Evolutionary conservation across 2,888 invertebrate genomes (phyloP), one percentile per base, ranked within the genome.

Genomic region (Torymus auratus): DNA sequence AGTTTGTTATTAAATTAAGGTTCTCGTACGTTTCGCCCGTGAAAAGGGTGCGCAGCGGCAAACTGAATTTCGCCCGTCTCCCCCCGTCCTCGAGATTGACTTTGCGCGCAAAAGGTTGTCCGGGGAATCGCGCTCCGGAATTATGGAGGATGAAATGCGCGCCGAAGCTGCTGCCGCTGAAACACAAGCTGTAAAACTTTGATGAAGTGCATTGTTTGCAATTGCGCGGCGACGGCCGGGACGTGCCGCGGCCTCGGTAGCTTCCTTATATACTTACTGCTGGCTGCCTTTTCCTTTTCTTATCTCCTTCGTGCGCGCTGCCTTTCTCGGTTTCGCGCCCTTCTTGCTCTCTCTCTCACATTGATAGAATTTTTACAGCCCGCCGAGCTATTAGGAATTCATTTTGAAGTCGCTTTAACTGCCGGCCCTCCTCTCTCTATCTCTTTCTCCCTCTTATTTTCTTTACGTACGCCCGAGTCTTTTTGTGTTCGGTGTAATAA

Each of bases 131-230:
- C 77, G 50, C 60, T 50, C 10, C 65, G 15, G 70, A 77, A 64
- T 70, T 77, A 77, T 70, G 53, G 20, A 55, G 56, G 64, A 64
- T 78, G 70, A 68, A 68, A 69, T 41, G 41, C 52, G 20, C 62
- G 23, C 60, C 17, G 13, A 23, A 62, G 28, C 28, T 7, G 28
- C 28, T 28, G 7, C 62, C 13, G 28, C 10, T 41, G 68, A 61
- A 61, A 60, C 61, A 56, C 55, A 69, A 64, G 79, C 74, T 65
- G 65, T 80, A 65, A 75, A 67, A 75, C 65, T 75, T 80, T 80
- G 70, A 80, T 80, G 70, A 75, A 80, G 70, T 75, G 65, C 64
- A 79, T 74, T 79, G 79, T 79, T 79, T 73, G 79, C 73, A 79
- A 78, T 73, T 73, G 74, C 74, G 71, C 52, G 61, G 15, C 78